Evolutionary conservation across 2,888 invertebrate species (phyloP), one percentile per base, ranked within the genome.

Genomic region (Anodontia alba): DNA sequence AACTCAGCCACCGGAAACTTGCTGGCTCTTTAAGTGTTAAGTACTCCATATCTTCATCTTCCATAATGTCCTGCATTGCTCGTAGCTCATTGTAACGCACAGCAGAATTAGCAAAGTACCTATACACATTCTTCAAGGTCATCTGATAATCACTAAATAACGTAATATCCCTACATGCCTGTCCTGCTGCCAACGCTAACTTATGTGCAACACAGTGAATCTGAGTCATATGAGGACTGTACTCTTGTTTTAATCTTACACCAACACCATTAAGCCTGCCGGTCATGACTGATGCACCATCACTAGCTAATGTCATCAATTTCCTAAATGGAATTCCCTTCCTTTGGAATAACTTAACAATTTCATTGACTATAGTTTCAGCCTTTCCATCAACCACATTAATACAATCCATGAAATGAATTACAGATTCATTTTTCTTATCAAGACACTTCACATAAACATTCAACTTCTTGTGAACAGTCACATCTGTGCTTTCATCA

Each of bases 161-260:
- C 7, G 69, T 36, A 15, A 75, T 49, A 42, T 80, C 70, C 49
- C 67, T 78, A 17, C 76, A 72, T 17, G 84, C 84, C 68, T 84
- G 81, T 33, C 78, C 78, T 15, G 79, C 84, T n/a, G 84, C 84
- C 3, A 84, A 70, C 46, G 81, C 80, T 1, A 84, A 29, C 15
- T 78, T 66, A 57, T 84, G 84, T 12, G 84, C 79, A 31, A 84
- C 69, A 71, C 84, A 84, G 51, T 84, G 81, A 0, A 83, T 78
- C 29, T 73, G 74, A 23, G 42, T 67, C 29, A 81, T 17, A 17
- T 73, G 10, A 7, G 17, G 38, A 49, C 73, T 80, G 38, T n/a
- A n/a, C n/a, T 20, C 20, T 26, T 31, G 42, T 62, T 76, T 77
- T 0, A 81, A 57, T 26, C 68, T 70, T 0, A 62, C 76, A 31